Conservation (phyloP, 2,113 vertebrate genomes). For the Gobiocypris rarus region DNA sequence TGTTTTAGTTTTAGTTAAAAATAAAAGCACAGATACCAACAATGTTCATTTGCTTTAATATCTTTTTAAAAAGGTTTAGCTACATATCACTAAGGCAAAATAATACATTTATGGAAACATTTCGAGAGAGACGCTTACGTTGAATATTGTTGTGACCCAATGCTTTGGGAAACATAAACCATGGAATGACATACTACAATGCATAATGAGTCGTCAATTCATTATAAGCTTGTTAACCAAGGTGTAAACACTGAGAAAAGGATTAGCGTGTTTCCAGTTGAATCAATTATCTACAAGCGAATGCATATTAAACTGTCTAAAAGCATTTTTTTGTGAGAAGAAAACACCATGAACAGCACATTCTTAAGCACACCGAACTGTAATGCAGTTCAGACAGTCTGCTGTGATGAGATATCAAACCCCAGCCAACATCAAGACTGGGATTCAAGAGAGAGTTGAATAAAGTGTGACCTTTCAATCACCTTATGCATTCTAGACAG, state of each 20-base stretch:
- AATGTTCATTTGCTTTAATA: not conserved
- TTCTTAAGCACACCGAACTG: conserved; percentile 38
- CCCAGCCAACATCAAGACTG: conserved; percentile 26
- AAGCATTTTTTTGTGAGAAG: not conserved
- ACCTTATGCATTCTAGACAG: conserved; percentile 15
- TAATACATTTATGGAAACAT: not conserved
- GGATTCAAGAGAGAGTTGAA: conserved; percentile 27
- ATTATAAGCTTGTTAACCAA: conserved; percentile 36
- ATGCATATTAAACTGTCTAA: conserved; percentile 28
- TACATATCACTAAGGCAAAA: conserved; percentile 45
- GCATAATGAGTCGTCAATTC: not conserved
- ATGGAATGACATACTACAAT: not conserved
- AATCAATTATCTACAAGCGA: conserved; percentile 34
- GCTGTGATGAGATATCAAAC: conserved; percentile 51
- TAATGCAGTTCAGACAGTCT: conserved; percentile 38
- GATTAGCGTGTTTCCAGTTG: conserved; percentile 19
- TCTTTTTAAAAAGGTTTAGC: not conserved
- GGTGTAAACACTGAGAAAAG: conserved; percentile 25
- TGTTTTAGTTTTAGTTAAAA: not conserved
- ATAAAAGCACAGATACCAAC: not conserved
- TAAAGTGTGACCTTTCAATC: conserved; percentile 32
- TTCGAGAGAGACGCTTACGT: not conserved
- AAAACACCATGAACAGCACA: conserved; percentile 48
- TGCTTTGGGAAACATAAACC: conserved; percentile 21
- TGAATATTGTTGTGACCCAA: not conserved